Evolutionary conservation across 2,797 vertebrate genomes (phyloP), one percentile per base, ranked within the genome.

Genomic region (Lithobates pipiens): DNA sequence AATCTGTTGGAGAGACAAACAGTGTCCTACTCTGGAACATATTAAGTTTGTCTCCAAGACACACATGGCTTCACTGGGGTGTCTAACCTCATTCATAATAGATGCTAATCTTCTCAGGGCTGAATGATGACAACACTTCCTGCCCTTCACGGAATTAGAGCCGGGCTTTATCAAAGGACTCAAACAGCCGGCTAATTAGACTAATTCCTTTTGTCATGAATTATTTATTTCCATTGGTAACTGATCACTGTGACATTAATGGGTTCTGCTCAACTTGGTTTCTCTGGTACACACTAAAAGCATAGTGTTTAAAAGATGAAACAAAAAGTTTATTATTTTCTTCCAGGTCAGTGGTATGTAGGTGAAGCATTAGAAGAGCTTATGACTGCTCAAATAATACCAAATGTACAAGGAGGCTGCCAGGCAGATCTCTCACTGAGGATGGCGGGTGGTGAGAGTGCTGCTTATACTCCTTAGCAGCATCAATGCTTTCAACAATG

Each of bases 151-250:
- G 96, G 96, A 96, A 97, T 97, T 95, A 97, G 95, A 96, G 95
- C 95, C 94, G 93, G 91, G 94, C 94, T 97, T 97, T 97, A 98
- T 98, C 96, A 97, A 97, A 97, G 95, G 95, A 97, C 95, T 96
- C 96, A 96, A 97, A 97, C 96, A 97, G 97, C 97, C 96, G 98
- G 96, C 97, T 99, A 99, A 99, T 99, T 98, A 98, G 96, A 97
- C 96, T 97, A 96, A 97, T 98, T 97, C 97, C 95, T 95, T 96
- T 93, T 94, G 94, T 96, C 96, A 98, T 98, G 97, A 98, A 98
- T 98, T 98, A 98, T 98, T 98, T 97, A 97, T 96, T 96, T 96
- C 95, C 95, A 96, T 95, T 97, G 97, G 95, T 97, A 97, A 97
- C 96, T 93, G 96, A 98, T 97, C 95, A 95, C 95, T 95, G 95